These are phyloP conservation scores for Castor canadensis DNA, from an alignment of 2,113 vertebrate species.

Conservation along the genomic window DNA sequence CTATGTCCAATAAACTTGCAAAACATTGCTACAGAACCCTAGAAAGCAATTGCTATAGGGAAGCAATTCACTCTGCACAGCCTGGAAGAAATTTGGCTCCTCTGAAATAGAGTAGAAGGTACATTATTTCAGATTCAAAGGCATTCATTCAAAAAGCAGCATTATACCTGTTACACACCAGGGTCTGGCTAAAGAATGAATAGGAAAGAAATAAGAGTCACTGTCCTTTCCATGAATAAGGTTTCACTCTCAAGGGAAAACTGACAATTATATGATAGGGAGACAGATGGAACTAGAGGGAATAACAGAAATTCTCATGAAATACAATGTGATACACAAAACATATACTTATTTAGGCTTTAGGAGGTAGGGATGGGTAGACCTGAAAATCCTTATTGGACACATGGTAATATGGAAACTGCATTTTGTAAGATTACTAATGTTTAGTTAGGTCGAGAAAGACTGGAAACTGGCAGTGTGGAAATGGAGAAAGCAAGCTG, in stretches of 20 bases:
- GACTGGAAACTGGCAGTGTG: not conserved
- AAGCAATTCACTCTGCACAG: not conserved
- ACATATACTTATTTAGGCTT: not conserved
- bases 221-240: not conserved
- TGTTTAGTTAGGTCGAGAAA: not conserved
- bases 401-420: not conserved
- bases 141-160: slow-evolving; percentile 19
- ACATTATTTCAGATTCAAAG: not conserved
- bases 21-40: not conserved
- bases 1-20: not conserved
- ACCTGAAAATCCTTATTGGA: not conserved
- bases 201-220: not conserved
- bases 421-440: not conserved
- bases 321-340: not conserved
- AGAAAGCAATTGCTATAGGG: not conserved
- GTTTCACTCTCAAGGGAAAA: not conserved
- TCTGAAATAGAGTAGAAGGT: not conserved
- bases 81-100: not conserved
- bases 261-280: not conserved
- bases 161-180: not conserved
- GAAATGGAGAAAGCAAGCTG: not conserved
- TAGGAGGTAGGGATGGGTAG: not conserved
- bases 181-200: not conserved
- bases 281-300: not conserved
- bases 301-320: not conserved